Evolutionary conservation across 1,140 invertebrate species (phyloP).

Genomic region (Phocides pigmalion): DNA sequence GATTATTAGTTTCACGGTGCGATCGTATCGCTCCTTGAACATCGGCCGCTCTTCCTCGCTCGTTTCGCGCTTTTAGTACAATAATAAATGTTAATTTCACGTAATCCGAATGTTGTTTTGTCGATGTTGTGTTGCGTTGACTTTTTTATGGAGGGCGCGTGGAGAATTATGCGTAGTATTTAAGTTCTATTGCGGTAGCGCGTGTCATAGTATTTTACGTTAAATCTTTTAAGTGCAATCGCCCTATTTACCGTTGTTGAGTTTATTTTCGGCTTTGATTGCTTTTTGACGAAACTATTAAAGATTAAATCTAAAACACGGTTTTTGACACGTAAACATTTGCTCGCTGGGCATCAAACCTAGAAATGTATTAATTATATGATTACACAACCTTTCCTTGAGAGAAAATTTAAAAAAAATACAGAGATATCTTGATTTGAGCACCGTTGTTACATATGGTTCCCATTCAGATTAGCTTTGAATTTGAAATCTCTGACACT

Average conservation of each 20-base stretch:
- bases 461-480: too few species aligned
- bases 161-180: slow-evolving; percentile 18
- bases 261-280: too few species aligned
- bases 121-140: slow-evolving; percentile 27
- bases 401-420: too few species aligned
- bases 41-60: slow-evolving; percentile 37
- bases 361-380: too few species aligned
- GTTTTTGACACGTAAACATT: too few species aligned
- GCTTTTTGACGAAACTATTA: too few species aligned
- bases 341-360: too few species aligned
- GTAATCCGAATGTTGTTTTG: slow-evolving; percentile 37
- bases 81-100: slow-evolving; percentile 50
- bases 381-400: too few species aligned
- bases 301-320: too few species aligned
- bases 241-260: not conserved
- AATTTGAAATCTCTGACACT: too few species aligned
- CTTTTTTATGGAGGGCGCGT: slow-evolving; percentile 29
- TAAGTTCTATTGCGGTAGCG: slow-evolving; percentile 14
- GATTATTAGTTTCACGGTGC: slow-evolving; percentile 42
- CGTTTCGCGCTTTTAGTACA: slow-evolving; percentile 45
- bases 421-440: too few species aligned
- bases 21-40: slow-evolving; percentile 48
- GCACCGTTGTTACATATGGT: too few species aligned
- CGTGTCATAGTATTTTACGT: not conserved
- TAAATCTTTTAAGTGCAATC: not conserved